These are phyloP conservation scores for Limnephilus auricula DNA, from an alignment of 2,888 invertebrate species.

Conservation along the genomic window DNA sequence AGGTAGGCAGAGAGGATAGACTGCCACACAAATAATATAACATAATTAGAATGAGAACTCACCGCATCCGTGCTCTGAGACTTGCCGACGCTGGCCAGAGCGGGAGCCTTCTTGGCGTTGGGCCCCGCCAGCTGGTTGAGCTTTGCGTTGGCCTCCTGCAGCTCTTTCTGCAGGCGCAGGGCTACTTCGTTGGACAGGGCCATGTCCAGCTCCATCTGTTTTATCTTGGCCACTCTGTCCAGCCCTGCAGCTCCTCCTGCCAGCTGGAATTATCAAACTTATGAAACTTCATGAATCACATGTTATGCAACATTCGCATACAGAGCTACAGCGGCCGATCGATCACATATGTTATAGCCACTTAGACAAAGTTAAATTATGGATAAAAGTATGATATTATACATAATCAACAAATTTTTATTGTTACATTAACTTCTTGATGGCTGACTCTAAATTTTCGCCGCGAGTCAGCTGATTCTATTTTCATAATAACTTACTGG, in stretches of 20 bases:
- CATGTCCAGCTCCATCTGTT: slow-evolving; percentile 91
- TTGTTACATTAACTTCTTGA: too few relatives aligned
- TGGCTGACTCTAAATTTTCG: too few relatives aligned
- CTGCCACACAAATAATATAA: not conserved
- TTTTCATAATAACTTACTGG: too few relatives aligned
- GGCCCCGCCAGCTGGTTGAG: slow-evolving; percentile 73
- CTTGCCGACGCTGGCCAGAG: slow-evolving; percentile 78
- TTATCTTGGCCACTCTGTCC: slow-evolving; percentile 83
- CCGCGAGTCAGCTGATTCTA: too few relatives aligned
- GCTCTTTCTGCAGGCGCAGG: slow-evolving; percentile 82
- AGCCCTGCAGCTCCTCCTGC: slow-evolving; percentile 80
- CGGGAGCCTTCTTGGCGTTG: slow-evolving; percentile 79
- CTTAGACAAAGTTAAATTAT: too few relatives aligned
- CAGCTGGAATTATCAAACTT: slow-evolving; percentile 71
- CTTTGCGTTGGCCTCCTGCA: slow-evolving; percentile 82
- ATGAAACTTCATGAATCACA: slow-evolving; percentile 29
- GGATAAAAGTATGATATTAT: too few relatives aligned
- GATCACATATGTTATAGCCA: too few relatives aligned
- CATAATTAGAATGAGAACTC: slow-evolving; percentile 61
- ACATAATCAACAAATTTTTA: too few relatives aligned
- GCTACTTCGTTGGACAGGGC: slow-evolving; percentile 87
- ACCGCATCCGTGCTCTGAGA: slow-evolving; percentile 81
- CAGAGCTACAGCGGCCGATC: too few relatives aligned
- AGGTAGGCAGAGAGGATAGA: too few relatives aligned
- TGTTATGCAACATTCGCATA: too few relatives aligned